Evolutionary conservation across 2,888 invertebrate genomes (phyloP), one percentile per base, ranked within the genome.

Genomic region (Carabus problematicus): DNA sequence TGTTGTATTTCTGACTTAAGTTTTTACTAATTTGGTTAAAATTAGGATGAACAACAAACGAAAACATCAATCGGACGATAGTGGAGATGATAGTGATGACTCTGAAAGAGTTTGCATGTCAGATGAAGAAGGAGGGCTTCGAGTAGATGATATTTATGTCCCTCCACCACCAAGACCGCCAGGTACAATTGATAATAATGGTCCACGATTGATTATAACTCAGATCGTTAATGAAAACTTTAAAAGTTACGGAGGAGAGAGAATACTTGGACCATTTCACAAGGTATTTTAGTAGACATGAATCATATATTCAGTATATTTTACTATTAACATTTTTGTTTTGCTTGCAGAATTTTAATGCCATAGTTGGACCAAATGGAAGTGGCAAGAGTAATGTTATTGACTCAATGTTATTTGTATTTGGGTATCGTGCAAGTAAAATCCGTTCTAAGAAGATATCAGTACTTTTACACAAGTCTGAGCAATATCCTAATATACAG

Each of bases 351-450:
- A 94, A 94, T 79, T 98, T 98, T 77, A 95, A 98, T 6, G 89
- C 97, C 0, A 97, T 99, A 66, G 92, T 99, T 73, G 99, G 99
- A 0, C 98, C 99, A 0, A 99, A 99, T 82, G 99, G 99, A 19
- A 98, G 97, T 81, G 99, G 99, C 0, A 99, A 99, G 80, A 97
- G 97, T 75, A 99, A 99, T 81, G 97, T 98, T 0, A 99, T 99
- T 75, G 99, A 99, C 82, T 95, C 99, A 0, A 94, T 99, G 93
- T 84, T 99, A 72, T 99, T 99, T 85, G 99, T 99, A 0, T 99
- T 99, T 84, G 99, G 99, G 0, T 98, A 95, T 80, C 86, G 98
- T 76, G 97, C 98, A 0, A 89, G 91, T 55, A 98, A 97, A 83
- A 97, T 99, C 72, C 88, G 99, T 19, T 95, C 97, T 0, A 98